Base-by-base conservation (phyloP, 2,797 vertebrate species). In the Cuniculus paca region DNA sequence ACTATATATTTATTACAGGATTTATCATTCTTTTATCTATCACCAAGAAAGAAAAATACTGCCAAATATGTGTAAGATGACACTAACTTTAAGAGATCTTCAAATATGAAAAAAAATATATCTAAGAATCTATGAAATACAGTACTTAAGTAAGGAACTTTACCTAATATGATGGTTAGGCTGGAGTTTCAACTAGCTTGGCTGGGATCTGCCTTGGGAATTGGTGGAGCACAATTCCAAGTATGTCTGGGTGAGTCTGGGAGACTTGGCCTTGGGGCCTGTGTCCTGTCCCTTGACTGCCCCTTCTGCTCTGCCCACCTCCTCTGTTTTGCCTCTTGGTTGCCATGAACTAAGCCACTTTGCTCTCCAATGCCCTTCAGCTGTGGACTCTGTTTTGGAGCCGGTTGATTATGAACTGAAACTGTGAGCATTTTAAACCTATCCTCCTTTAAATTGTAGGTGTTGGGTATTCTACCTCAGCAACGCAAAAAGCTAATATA, bases 1-100 rank as follows among this genome's bases (percentile, higher is more conserved):
- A 61, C 2, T 39, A 89, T 58, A 50, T 86, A 63, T 88, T 96
- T 89, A 95, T 48, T 92, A 54, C 42, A 81, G 95, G 74, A 68
- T 16, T 80, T 24, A 75, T 6, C 28, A 56, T 54, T 82, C 50
- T 34, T 95, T 95, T 61, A 70, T 61, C n/a, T 61, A n/a, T n/a
- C 56, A 58, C 3, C 22, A 94, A 95, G 70, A 92, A 89, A 92
- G 58, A 74, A 83, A 93, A 90, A 90, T 31, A 72, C 1, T 85
- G 48, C 20, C 54, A 56, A 86, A 45, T 36, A 79, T 72, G 65
- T 90, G 20, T 81, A 50, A 92, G 52, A 92, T 42, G 39, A 50
- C 45, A 85, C 74, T 61, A 81, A 93, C 65, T 88, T 45, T 45
- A 26, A 50, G 26, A 77, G 28, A 34, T 34, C 16, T 50, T 48